These are phyloP conservation scores for Cromileptes altivelis DNA, from an alignment of 2,113 vertebrate species.

Conservation along the genomic window DNA sequence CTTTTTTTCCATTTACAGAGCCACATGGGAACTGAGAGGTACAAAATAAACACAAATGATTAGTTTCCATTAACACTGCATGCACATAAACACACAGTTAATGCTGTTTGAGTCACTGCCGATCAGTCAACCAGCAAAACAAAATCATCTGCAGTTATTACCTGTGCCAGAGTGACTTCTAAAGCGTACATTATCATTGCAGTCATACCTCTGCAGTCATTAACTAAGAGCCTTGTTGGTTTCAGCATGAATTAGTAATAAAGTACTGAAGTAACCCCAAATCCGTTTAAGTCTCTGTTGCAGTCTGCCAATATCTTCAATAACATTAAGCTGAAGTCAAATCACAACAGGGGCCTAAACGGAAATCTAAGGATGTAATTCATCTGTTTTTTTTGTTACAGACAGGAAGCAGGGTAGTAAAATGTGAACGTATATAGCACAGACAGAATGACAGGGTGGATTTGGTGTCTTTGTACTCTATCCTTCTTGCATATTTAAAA, in stretches of 20 bases:
- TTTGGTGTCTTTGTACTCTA: not conserved
- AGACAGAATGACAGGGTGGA: not conserved
- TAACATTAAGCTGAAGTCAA: slow-evolving; percentile 45
- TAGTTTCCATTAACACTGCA: slow-evolving; percentile 6
- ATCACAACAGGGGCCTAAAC: slow-evolving; percentile 9
- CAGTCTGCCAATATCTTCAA: slow-evolving; percentile 39
- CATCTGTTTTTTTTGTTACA: not conserved
- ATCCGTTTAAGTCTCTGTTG: slow-evolving; percentile 17
- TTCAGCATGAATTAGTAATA: not conserved
- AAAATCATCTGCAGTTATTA: not conserved
- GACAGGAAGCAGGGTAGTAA: not conserved
- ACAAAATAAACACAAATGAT: slow-evolving; percentile 30
- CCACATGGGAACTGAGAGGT: not conserved
- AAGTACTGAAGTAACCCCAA: slow-evolving; percentile 33
- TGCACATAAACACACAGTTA: not conserved
- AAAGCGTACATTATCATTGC: not conserved
- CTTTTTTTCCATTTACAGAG: not conserved
- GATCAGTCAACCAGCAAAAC: slow-evolving; percentile 19
- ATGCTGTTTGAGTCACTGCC: slow-evolving; percentile 14
- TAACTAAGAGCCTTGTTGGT: slow-evolving; percentile 1
- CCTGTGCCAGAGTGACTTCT: not conserved
- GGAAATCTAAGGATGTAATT: not conserved
- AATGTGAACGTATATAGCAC: not conserved
- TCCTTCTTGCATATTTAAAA: not conserved
- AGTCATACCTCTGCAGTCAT: slow-evolving; percentile 24